A percentile compares a stretch with the other conserved stretches of the same genome.
phyloP scores from a whole-genome alignment of 1,140 invertebrate species.

The Drosophila erecta region DNA sequence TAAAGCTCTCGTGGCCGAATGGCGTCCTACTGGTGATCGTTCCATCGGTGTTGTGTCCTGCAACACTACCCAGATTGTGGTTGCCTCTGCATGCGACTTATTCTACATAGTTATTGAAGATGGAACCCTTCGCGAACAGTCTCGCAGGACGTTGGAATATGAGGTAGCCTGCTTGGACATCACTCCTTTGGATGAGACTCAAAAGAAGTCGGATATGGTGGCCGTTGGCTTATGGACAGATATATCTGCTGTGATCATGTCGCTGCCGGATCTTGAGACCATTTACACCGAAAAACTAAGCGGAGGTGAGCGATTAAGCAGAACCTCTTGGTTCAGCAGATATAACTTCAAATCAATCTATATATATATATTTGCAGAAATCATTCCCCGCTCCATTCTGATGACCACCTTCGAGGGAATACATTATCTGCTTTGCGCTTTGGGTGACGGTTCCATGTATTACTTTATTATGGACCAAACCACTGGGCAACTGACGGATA shows the following conservation, averaged over 20 bases:
- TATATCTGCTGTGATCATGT: conserved; percentile 95
- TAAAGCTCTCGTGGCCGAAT: conserved; percentile 90
- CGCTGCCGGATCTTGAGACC: conserved; percentile 91
- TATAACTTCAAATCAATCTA: neutral
- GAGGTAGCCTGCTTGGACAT: conserved; percentile 99
- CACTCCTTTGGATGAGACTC: conserved; percentile 90
- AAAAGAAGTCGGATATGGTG: conserved; percentile 89
- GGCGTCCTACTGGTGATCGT: conserved; percentile 91
- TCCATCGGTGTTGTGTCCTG: conserved; percentile 95
- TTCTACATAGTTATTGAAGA: conserved; percentile 94
- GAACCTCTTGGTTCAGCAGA: too few species aligned
- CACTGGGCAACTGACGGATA: conserved; percentile 90
- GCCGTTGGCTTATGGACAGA: conserved; percentile 99
- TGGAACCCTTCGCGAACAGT: conserved; percentile 88
- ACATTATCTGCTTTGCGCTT: conserved; percentile 95
- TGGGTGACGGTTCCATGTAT: conserved; percentile 99
- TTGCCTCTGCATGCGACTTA: conserved; percentile 94
- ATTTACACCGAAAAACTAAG: conserved; percentile 94
- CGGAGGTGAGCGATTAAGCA: conserved; percentile 85
- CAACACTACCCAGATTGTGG: conserved; percentile 92
- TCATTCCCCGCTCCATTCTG: conserved; percentile 97
- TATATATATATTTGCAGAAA: conserved; percentile 87
- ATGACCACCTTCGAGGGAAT: conserved; percentile 97
- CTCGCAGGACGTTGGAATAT: conserved; percentile 72
- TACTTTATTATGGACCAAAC: conserved; percentile 95